Percentiles rank a stretch among this genome's conserved stretches.
Conservation (phyloP, 2,888 invertebrate genomes). For the Ferrisia virgata region DNA sequence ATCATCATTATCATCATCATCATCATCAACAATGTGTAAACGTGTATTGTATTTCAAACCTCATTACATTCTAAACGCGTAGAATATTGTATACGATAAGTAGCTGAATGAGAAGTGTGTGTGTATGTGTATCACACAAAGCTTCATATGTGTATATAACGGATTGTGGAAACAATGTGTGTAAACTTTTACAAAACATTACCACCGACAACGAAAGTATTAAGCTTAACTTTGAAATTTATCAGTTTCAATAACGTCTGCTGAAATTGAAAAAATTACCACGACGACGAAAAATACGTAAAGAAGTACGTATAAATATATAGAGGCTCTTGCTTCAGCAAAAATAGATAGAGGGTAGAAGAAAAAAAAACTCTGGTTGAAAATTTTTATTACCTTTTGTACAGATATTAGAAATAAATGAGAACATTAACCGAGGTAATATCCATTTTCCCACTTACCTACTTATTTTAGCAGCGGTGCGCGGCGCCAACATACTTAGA, state of each 20-base stretch:
- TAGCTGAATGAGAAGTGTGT: too few relatives aligned
- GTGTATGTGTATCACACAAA: too few relatives aligned
- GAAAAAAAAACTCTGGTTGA: not conserved
- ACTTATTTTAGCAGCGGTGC: too few relatives aligned
- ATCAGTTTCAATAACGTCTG: constrained; percentile 5
- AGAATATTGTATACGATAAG: too few relatives aligned
- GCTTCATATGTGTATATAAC: too few relatives aligned
- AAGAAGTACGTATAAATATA: too few relatives aligned
- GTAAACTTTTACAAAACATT: not conserved
- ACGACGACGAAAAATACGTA: not conserved
- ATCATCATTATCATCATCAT: too few relatives aligned
- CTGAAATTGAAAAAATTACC: not conserved
- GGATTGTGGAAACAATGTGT: not conserved
- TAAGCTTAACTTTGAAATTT: not conserved
- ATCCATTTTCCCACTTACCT: not conserved
- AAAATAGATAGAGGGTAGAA: too few relatives aligned
- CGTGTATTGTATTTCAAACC: too few relatives aligned
- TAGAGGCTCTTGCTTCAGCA: too few relatives aligned
- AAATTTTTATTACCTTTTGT: constrained; percentile 12
- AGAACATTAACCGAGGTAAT: not conserved
- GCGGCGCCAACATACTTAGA: not conserved
- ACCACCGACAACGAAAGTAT: not conserved
- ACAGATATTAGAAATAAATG: constrained; percentile 3
- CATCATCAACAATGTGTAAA: too few relatives aligned
- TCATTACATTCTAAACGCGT: not conserved